Base-by-base conservation (phyloP, 2,888 invertebrate genomes). In the Pammene aurita region DNA sequence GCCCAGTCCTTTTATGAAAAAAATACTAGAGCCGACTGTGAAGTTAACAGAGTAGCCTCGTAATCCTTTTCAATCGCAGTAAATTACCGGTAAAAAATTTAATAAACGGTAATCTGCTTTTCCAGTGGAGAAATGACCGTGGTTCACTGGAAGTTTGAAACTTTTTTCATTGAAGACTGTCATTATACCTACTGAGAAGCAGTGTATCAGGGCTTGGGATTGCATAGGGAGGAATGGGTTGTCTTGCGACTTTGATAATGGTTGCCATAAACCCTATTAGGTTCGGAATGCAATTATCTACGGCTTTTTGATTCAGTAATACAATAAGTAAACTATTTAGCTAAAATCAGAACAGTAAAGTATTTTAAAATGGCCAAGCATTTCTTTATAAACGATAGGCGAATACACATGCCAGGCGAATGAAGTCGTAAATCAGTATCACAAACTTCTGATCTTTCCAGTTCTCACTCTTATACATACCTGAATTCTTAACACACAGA, bases 41-140 rank as follows among this genome's bases (percentile, higher is more conserved):
- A 48, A 13, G 14, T 38, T 13, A 48, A 48, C 44, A 44, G 48
- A 60, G 60, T 60, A 60, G 48, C 38, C 11, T 18, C 35, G 38
- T 61, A 50, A 61, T 61, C 50, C 61, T 61, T 48, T 61, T n/a
- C 18, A 50, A 18, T 61, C n/a, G 18, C 38, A 13, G 60, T 42
- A 64, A 64, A 42, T 50, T 52, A 57, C 58, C 41, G 50, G 44
- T 44, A 52, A 44, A 48, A 44, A 38, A 50, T 61, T 61, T 50
- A 61, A 61, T 61, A 61, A 35, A 18, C 38, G 18, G 35, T 61
- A 62, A 62, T 62, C 50, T 61, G 38, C 35, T 16, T 62, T 50
- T 34, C 48, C 5, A 16, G 38, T 50, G 60, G 46, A 38, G 13
- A 18, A 16, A 48, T 61, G 48, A 16, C 61, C 16, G 38, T 38